Conservation (phyloP, 1,140 invertebrate species). For the Drosophila trapezifrons region DNA sequence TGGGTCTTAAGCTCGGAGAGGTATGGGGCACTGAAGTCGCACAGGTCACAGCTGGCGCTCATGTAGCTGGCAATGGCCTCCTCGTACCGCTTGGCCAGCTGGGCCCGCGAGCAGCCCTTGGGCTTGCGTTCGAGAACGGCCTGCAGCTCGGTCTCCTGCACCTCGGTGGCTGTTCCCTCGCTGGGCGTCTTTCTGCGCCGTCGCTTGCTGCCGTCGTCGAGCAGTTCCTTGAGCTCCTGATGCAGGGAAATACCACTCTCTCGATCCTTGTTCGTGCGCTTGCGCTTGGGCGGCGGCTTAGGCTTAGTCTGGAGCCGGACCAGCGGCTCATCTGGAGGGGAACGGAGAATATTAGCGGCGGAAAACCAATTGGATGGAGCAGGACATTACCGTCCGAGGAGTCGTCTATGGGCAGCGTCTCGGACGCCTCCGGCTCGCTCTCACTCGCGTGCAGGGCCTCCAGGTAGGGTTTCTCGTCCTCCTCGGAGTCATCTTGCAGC, state of each 20-base stretch:
- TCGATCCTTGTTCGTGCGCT: slow-evolving; percentile 22
- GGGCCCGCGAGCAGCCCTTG: slow-evolving; percentile 67
- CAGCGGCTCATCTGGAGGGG: slow-evolving; percentile 57
- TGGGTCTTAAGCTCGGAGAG: slow-evolving; percentile 68
- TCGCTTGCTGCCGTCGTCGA: slow-evolving; percentile 36
- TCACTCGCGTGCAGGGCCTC: slow-evolving; percentile 9
- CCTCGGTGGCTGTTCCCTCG: slow-evolving; percentile 11
- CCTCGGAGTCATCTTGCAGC: slow-evolving; percentile 11
- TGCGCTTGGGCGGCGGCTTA: slow-evolving; percentile 48
- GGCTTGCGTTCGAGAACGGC: slow-evolving; percentile 64
- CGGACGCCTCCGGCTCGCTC: slow-evolving; percentile 20
- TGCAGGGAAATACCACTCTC: slow-evolving; percentile 6
- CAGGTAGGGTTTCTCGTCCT: slow-evolving; percentile 19
- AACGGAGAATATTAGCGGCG: not conserved
- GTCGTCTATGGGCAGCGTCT: slow-evolving; percentile 5
- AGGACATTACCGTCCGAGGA: slow-evolving; percentile 37
- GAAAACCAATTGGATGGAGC: not conserved
- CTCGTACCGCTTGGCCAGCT: slow-evolving; percentile 67
- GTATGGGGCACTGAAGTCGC: slow-evolving; percentile 59
- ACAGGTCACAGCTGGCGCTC: slow-evolving; percentile 75
- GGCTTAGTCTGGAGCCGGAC: slow-evolving; percentile 55
- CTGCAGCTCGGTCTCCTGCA: slow-evolving; percentile 53
- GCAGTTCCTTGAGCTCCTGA: slow-evolving; percentile 55
- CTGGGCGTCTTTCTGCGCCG: slow-evolving; percentile 25
- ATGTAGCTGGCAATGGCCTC: slow-evolving; percentile 73